Percentiles rank a stretch among this genome's conserved stretches.
phyloP scores from a whole-genome alignment of 2,797 vertebrate species.

The Dipus sagitta region DNA sequence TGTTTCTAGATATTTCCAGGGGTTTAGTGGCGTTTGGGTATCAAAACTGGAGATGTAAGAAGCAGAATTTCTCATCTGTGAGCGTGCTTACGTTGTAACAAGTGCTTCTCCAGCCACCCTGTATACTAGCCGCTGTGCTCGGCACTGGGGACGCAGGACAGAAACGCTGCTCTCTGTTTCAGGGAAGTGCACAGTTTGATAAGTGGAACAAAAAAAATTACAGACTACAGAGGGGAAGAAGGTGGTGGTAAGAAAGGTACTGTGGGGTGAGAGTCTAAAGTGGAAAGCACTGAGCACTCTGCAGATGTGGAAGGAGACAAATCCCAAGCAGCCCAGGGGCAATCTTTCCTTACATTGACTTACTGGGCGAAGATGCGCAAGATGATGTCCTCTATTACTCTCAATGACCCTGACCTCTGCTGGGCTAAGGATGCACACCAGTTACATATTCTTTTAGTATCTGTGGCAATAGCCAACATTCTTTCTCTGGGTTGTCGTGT shows the following conservation, averaged over 20 bases:
- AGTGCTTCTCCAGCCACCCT: neutral
- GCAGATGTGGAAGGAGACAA: neutral
- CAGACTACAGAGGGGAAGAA: neutral
- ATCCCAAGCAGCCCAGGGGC: neutral
- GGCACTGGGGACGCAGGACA: neutral
- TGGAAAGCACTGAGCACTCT: neutral
- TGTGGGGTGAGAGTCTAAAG: neutral
- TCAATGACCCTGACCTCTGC: neutral
- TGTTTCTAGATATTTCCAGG: slow-evolving; percentile 50
- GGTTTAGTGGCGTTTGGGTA: slow-evolving; percentile 32
- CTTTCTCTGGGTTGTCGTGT: neutral
- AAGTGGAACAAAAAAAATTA: neutral
- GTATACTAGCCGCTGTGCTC: neutral
- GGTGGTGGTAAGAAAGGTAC: neutral
- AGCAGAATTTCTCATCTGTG: neutral
- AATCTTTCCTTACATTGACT: neutral
- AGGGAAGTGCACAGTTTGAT: neutral
- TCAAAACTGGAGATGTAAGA: neutral
- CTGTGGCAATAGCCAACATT: neutral
- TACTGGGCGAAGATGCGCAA: neutral
- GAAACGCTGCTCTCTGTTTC: neutral
- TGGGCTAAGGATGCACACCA: neutral
- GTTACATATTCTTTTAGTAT: neutral
- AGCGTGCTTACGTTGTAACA: slow-evolving; percentile 30
- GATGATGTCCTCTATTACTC: neutral